Percentiles rank a stretch among this genome's conserved stretches.
These are phyloP conservation scores for Julus scandinavius DNA, from an alignment of 2,888 invertebrate species.

Conservation along the genomic window DNA sequence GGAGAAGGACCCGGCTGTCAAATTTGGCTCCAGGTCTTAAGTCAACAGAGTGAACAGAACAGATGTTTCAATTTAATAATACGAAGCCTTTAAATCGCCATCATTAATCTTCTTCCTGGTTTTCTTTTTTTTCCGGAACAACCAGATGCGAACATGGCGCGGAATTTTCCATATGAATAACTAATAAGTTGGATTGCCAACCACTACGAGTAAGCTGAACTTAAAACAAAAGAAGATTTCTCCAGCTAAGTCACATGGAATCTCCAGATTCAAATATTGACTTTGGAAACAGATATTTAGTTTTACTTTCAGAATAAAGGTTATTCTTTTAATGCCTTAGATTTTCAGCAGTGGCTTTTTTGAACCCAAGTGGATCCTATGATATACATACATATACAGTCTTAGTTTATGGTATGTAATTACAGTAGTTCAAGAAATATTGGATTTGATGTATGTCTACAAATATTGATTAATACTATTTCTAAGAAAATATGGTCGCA, in stretches of 20 bases:
- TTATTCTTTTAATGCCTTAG: background rate
- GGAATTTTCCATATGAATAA: conserved; percentile 13
- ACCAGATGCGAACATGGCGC: background rate
- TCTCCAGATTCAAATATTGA: conserved; percentile 8
- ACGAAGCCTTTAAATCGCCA: background rate
- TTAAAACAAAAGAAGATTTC: background rate
- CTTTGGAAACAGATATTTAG: background rate
- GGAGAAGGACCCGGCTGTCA: background rate
- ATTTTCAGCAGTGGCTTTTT: background rate
- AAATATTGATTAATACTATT: no score
- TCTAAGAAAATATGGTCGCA: no score
- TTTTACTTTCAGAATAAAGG: background rate
- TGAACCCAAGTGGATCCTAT: background rate
- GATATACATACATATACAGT: no score
- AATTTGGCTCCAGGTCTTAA: background rate
- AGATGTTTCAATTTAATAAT: conserved; percentile 26
- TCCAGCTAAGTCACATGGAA: background rate
- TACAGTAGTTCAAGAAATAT: no score
- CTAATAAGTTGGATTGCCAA: conserved; percentile 4
- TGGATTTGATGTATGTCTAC: no score
- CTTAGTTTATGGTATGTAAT: no score
- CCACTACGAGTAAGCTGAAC: background rate
- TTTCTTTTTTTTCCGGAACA: background rate
- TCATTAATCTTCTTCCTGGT: background rate
- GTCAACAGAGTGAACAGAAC: conserved; percentile 27